Evolutionary conservation across 2,113 vertebrate genomes (phyloP).

Genomic region (Rostratula benghalensis): DNA sequence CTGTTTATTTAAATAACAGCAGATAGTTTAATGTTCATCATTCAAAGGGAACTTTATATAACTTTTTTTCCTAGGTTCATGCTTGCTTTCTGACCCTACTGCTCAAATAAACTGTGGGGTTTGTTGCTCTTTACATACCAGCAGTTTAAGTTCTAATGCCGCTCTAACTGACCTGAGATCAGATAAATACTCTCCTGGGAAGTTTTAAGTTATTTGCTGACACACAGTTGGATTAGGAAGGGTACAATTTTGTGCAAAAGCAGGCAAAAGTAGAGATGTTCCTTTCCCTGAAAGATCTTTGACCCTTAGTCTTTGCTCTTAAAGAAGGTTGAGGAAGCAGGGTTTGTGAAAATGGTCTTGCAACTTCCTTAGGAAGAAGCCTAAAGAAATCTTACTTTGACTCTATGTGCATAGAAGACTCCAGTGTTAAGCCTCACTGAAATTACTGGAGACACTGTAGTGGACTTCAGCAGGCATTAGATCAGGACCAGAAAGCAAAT

Average conservation of each 20-base stretch:
- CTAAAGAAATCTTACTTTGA: background rate
- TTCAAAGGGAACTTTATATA: constrained; percentile 16
- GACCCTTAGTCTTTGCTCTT: constrained; percentile 1
- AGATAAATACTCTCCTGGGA: constrained; percentile 44
- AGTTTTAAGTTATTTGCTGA: constrained; percentile 53
- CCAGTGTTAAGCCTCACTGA: background rate
- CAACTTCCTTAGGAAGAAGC: background rate
- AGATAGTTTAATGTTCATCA: constrained; percentile 33
- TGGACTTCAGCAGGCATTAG: background rate
- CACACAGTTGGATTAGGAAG: constrained; percentile 17
- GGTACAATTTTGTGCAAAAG: background rate
- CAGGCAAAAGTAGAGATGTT: background rate
- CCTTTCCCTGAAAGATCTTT: background rate
- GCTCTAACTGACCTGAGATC: constrained; percentile 41
- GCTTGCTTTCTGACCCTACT: constrained; percentile 22
- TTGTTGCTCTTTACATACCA: constrained; percentile 59
- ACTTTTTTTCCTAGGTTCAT: background rate
- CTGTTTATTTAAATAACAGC: constrained; percentile 36
- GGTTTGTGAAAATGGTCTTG: background rate
- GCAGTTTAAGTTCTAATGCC: constrained; percentile 52
- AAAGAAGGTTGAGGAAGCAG: background rate
- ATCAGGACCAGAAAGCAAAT: background rate
- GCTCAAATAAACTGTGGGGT: constrained; percentile 39
- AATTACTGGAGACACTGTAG: background rate
- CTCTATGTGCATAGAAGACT: background rate